phyloP scores from a whole-genome alignment of 2,888 invertebrate species.

The Lingula anatina region DNA sequence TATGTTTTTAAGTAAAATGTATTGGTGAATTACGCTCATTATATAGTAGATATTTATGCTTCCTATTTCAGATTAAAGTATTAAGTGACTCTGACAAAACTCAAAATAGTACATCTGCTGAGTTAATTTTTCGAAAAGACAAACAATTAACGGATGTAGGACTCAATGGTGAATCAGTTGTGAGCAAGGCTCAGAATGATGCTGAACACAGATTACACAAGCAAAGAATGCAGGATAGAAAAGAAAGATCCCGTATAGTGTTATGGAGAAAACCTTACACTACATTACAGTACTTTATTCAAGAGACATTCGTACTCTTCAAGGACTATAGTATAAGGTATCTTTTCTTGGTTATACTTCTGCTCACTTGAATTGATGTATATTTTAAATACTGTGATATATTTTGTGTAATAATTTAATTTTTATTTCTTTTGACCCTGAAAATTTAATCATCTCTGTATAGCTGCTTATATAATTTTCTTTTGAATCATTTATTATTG shows the following conservation, averaged over 20 bases:
- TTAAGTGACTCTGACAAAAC: no score
- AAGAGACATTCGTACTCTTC: constrained; percentile 66
- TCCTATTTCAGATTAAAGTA: no score
- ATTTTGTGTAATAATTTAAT: background rate
- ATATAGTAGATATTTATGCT: no score
- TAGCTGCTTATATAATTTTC: no score
- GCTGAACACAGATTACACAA: background rate
- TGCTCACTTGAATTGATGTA: background rate
- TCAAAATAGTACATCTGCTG: no score
- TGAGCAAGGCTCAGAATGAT: background rate
- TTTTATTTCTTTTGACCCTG: background rate
- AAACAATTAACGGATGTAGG: no score
- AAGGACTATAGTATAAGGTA: constrained; percentile 61
- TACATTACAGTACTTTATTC: constrained; percentile 74
- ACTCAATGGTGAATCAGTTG: no score
- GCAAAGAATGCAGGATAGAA: constrained; percentile 19
- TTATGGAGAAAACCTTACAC: constrained; percentile 76
- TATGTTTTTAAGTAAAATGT: no score
- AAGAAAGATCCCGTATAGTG: constrained; percentile 57
- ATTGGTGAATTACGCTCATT: no score
- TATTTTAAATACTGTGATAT: background rate
- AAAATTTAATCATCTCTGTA: background rate
- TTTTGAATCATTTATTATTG: constrained; percentile 16
- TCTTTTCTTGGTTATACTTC: constrained; percentile 16
- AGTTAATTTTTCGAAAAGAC: no score